Evolutionary conservation across 2,888 invertebrate species (phyloP), one percentile per base, ranked within the genome.

Genomic region (Timema cristinae): DNA sequence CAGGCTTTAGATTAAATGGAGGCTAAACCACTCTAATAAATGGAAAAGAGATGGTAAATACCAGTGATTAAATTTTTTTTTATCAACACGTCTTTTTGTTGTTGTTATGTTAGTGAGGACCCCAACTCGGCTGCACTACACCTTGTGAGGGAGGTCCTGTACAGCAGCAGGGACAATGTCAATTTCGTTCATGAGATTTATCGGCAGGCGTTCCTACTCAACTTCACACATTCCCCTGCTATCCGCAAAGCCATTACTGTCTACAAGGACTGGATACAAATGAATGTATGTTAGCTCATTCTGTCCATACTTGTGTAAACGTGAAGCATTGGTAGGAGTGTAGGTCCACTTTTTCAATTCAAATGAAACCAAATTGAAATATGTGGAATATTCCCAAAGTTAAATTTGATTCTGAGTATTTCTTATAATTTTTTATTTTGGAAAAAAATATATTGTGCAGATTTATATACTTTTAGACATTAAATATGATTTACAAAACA

Each of bases 251-350:
- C 96, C 61, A 94, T 98, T 77, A 90, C 92, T 63, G 92, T 97
- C 6, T 98, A 98, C 81, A 93, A 95, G 81, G 97, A 98, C 82
- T 94, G 98, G 92, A 96, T 98, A 84, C 94, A 94, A 79, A 90
- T 91, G 84, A 93, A 91, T 80, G 89, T 90, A 78, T 82, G 85
- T 81, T 32, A 32, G 32, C 32, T 32, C 32, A 32, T 4, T 32
- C 2, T 32, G 32, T 32, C 32, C 32, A 32, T 32, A 49, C 9
- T 68, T 7, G 52, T 16, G 61, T 70, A 16, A 50, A 69, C 49
- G 50, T 50, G 49, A 61, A 9, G 5, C 32, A 16, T 59, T 16
- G 5, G 9, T 13, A 10, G 32, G 32, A 16, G n/a, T 59, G 5
- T 9, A 7, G 15, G 16, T 56, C 10, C 56, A 56, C 16, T 56